Evolutionary conservation across 2,888 invertebrate genomes (phyloP).

Genomic region (Baronia brevicornis): DNA sequence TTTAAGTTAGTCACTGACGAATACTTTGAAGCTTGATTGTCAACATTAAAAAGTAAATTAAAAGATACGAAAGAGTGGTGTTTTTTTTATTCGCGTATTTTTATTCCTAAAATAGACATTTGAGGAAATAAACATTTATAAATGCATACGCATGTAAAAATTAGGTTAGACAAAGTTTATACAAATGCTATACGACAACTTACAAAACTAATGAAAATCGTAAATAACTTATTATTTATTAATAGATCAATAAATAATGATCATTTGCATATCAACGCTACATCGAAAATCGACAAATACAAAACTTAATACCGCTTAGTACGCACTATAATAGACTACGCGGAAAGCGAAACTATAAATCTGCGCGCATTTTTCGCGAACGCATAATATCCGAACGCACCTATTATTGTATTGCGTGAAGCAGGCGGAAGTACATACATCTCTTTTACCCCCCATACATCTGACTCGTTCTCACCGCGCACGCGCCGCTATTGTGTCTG

Average conservation of each 20-base stretch:
- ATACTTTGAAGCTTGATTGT: too few species aligned
- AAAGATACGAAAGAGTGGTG: too few species aligned
- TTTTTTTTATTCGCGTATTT: too few species aligned
- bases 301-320: constrained; percentile 19
- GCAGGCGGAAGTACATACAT: constrained; percentile 31
- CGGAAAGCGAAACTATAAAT: constrained; percentile 63
- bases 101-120: too few species aligned
- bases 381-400: constrained; percentile 68
- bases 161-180: too few species aligned
- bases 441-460: constrained; percentile 38
- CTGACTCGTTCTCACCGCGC: constrained; percentile 47
- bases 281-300: constrained; percentile 22
- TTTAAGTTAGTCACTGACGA: too few species aligned
- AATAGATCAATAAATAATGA: constrained; percentile 29
- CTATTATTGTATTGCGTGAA: constrained; percentile 54
- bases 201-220: constrained; percentile 10
- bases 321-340: constrained; percentile 53
- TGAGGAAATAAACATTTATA: too few species aligned
- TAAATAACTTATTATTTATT: constrained; percentile 18
- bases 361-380: constrained; percentile 66
- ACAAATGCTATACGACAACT: constrained; percentile 5
- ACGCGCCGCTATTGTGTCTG: constrained; percentile 71
- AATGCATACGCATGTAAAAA: too few species aligned
- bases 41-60: too few species aligned
- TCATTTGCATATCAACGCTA: constrained; percentile 29